phyloP scores from a whole-genome alignment of 1,140 invertebrate species.

The Drosophila elegans region DNA sequence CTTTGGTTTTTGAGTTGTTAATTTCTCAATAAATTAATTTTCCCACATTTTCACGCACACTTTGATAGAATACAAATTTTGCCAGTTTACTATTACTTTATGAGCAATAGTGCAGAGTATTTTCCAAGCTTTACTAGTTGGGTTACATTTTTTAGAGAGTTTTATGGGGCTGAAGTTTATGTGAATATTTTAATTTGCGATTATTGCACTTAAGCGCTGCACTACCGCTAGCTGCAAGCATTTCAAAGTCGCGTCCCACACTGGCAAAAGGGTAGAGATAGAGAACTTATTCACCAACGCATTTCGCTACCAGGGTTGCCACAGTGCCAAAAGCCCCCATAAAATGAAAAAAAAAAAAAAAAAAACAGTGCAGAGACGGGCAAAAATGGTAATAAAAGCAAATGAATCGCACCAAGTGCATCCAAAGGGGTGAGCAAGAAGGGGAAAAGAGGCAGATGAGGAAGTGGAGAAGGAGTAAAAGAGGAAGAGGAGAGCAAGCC shows the following conservation, averaged over 20 bases:
- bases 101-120: background rate
- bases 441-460: conserved; percentile 19
- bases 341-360: conserved; percentile 35
- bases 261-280: conserved; percentile 84
- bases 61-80: background rate
- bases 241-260: conserved; percentile 82
- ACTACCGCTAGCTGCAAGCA: conserved; percentile 55
- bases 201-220: conserved; percentile 10
- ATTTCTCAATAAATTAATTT: background rate
- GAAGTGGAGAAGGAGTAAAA: conserved; percentile 6
- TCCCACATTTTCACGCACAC: background rate
- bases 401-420: conserved; percentile 83
- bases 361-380: conserved; percentile 17
- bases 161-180: background rate
- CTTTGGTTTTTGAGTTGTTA: background rate
- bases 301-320: conserved; percentile 65
- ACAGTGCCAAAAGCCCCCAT: conserved; percentile 46
- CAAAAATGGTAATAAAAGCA: conserved; percentile 80
- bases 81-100: background rate
- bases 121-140: no score
- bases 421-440: conserved; percentile 34
- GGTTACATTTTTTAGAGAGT: background rate
- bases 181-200: conserved; percentile 1
- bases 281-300: conserved; percentile 79
- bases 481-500: conserved; percentile 48